Evolutionary conservation across 2,113 vertebrate species (phyloP).

Genomic region (Tetraodon nigroviridis): DNA sequence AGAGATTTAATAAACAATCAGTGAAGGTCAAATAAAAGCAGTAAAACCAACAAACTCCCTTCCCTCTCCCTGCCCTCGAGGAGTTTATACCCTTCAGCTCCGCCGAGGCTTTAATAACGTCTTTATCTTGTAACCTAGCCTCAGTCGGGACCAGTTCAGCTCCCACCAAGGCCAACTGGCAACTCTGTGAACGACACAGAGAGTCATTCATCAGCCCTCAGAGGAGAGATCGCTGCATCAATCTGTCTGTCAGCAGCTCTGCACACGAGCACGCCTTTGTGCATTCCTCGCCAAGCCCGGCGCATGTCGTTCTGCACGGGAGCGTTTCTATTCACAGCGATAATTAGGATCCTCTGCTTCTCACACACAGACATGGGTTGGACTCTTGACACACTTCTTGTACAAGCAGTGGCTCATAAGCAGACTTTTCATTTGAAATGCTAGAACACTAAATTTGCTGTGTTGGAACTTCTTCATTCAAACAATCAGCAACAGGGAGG

Average conservation of each 20-base stretch:
- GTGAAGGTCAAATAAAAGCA: neutral
- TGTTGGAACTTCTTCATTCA: conserved; percentile 5
- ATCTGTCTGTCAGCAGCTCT: conserved; percentile 65
- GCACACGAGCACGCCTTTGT: conserved; percentile 42
- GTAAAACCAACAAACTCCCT: neutral
- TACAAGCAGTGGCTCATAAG: conserved; percentile 1
- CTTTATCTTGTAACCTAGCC: conserved; percentile 25
- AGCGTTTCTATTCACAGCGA: conserved; percentile 15
- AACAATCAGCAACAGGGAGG: conserved; percentile 9
- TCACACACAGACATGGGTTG: conserved; percentile 1
- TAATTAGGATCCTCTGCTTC: conserved; percentile 21
- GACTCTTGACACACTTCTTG: conserved; percentile 11
- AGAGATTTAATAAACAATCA: neutral
- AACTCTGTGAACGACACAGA: conserved; percentile 47
- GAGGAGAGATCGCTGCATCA: conserved; percentile 55
- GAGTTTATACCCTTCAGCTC: conserved; percentile 30
- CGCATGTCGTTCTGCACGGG: neutral
- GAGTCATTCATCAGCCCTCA: conserved; percentile 61
- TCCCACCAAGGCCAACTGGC: conserved; percentile 40
- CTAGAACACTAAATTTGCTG: conserved; percentile 9
- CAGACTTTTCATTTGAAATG: conserved; percentile 21
- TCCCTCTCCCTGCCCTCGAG: conserved; percentile 2
- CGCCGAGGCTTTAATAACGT: conserved; percentile 17
- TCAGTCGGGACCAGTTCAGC: conserved; percentile 9
- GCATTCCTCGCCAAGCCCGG: conserved; percentile 41